These are phyloP conservation scores for Agrochola macilenta DNA, from an alignment of 2,888 invertebrate species.

Conservation along the genomic window DNA sequence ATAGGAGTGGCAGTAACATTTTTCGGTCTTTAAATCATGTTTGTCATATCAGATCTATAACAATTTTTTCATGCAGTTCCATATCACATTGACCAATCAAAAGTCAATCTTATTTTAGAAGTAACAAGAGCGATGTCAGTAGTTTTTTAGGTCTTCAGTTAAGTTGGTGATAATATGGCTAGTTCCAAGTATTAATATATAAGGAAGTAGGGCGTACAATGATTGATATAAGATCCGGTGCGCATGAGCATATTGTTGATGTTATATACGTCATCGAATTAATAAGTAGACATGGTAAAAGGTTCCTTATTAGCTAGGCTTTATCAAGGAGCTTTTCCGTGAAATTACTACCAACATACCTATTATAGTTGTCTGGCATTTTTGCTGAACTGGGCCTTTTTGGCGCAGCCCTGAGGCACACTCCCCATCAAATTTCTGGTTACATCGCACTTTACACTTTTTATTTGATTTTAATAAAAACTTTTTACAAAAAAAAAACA, in stretches of 20 bases:
- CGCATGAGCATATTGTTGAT: neutral
- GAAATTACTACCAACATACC: too few relatives aligned
- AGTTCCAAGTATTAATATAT: conserved; percentile 53
- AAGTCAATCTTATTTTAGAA: conserved; percentile 7
- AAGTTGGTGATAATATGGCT: conserved; percentile 19
- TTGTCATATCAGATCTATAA: conserved; percentile 11
- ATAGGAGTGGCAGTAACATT: neutral
- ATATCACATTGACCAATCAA: neutral
- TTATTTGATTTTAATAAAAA: too few relatives aligned
- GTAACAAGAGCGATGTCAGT: neutral
- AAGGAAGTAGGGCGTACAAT: conserved; percentile 54
- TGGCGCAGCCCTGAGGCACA: too few relatives aligned
- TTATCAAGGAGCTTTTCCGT: too few relatives aligned
- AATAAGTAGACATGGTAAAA: conserved; percentile 15
- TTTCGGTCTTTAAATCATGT: neutral
- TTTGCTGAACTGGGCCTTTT: too few relatives aligned
- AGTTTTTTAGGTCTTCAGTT: conserved; percentile 18
- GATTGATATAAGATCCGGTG: conserved; percentile 59
- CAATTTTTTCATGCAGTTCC: conserved; percentile 5
- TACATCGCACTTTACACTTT: too few relatives aligned
- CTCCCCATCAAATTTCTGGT: too few relatives aligned
- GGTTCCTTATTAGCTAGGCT: neutral
- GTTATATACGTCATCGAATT: conserved; percentile 29
- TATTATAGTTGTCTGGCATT: too few relatives aligned
- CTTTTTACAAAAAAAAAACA: too few relatives aligned